Evolutionary conservation across 2,797 vertebrate species (phyloP).

Genomic region (Ctenosaura bakeri): DNA sequence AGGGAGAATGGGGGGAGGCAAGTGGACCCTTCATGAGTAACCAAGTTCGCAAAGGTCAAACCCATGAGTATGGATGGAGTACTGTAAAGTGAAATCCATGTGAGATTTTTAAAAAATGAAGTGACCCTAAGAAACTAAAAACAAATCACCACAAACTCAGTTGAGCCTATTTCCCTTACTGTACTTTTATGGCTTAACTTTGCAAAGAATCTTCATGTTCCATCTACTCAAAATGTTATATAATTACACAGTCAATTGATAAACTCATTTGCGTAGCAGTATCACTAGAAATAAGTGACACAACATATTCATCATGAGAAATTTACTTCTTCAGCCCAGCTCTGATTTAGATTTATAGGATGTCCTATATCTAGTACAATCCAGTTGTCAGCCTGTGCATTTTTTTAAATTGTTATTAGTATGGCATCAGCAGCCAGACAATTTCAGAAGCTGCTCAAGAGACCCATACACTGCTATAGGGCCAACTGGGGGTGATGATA

Average conservation of each 20-base stretch:
- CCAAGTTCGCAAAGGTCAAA: no score
- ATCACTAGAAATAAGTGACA: background rate
- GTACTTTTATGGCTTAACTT: background rate
- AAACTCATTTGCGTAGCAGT: background rate
- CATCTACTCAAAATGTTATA: background rate
- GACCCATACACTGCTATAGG: background rate
- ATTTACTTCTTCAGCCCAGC: background rate
- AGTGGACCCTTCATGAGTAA: no score
- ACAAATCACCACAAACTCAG: background rate
- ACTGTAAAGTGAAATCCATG: no score
- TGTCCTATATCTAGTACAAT: background rate
- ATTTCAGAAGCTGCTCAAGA: background rate
- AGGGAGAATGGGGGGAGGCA: no score
- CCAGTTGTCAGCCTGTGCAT: background rate
- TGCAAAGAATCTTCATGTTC: conserved; percentile 1
- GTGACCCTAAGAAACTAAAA: background rate
- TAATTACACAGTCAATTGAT: background rate
- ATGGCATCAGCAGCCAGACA: background rate
- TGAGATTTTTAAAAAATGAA: no score
- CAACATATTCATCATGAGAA: background rate
- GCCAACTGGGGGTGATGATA: background rate
- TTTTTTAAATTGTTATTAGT: background rate
- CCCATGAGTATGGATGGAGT: no score
- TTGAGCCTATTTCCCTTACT: background rate
- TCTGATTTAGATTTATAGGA: background rate